These are phyloP conservation scores for Clunio marinus DNA, from an alignment of 2,888 invertebrate species.

Conservation along the genomic window DNA sequence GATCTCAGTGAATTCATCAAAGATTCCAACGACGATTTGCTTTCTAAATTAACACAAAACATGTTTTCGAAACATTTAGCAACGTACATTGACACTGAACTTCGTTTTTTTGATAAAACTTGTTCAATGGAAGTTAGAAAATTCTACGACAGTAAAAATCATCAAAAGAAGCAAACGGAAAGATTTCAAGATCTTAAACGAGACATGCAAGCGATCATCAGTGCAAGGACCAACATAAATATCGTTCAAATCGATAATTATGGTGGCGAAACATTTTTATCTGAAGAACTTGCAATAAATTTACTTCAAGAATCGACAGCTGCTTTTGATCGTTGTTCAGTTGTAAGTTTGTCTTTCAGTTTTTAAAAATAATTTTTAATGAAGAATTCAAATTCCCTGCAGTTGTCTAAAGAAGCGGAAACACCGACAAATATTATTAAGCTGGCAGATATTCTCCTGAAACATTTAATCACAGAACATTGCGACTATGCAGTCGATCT, in stretches of 20 bases:
- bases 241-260: conserved; percentile 93
- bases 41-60: conserved; percentile 71
- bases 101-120: conserved; percentile 71
- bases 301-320: conserved; percentile 86
- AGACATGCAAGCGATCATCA: conserved; percentile 90
- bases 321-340: conserved; percentile 82
- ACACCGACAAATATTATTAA: conserved; percentile 71
- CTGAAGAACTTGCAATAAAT: conserved; percentile 88
- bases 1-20: conserved; percentile 71
- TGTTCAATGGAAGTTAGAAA: conserved; percentile 69
- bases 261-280: conserved; percentile 94
- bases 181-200: conserved; percentile 88
- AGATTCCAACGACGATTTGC: conserved; percentile 72
- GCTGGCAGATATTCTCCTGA: conserved; percentile 78
- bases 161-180: conserved; percentile 90
- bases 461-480: conserved; percentile 83
- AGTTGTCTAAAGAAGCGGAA: conserved; percentile 76
- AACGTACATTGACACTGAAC: conserved; percentile 74
- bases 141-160: conserved; percentile 90
- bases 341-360: conserved; percentile 53
- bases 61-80: conserved; percentile 77
- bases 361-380: conserved; percentile 6
- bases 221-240: conserved; percentile 86
- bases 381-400: conserved; percentile 41
- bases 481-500: conserved; percentile 95